Conservation (phyloP, 2,888 invertebrate species). For the Eustalomyia histrio region DNA sequence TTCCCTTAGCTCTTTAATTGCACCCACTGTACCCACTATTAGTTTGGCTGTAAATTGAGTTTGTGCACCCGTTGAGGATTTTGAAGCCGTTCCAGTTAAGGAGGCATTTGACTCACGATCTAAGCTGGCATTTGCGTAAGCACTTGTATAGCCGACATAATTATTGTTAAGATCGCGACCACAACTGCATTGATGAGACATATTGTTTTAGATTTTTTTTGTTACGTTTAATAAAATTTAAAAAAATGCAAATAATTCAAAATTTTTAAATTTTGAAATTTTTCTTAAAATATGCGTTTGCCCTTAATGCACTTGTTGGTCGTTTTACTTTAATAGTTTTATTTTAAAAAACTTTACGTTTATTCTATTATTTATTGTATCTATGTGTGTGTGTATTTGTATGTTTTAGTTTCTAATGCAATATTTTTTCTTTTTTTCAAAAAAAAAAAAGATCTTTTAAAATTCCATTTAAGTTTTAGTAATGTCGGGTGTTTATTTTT, state of each 20-base stretch:
- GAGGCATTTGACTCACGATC: conserved; percentile 75
- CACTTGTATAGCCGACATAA: conserved; percentile 79
- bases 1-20: conserved; percentile 87
- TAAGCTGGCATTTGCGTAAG: conserved; percentile 77
- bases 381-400: background rate
- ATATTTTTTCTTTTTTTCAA: conserved; percentile 28
- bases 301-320: background rate
- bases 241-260: background rate
- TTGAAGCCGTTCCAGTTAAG: conserved; percentile 64
- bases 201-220: conserved; percentile 69
- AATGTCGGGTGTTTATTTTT: conserved; percentile 36
- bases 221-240: background rate
- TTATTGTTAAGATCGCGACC: conserved; percentile 80
- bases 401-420: conserved; percentile 9
- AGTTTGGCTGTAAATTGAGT: conserved; percentile 86
- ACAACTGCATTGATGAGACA: conserved; percentile 80
- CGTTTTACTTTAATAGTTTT: background rate
- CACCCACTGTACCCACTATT: conserved; percentile 86
- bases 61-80: conserved; percentile 70
- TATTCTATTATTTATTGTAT: background rate
- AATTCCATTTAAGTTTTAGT: conserved; percentile 46
- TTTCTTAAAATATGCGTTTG: conserved; percentile 10
- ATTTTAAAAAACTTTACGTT: conserved; percentile 8
- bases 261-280: background rate
- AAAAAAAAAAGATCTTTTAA: conserved; percentile 39